phyloP scores from a whole-genome alignment of 2,888 invertebrate genomes.

The Apamea monoglypha region DNA sequence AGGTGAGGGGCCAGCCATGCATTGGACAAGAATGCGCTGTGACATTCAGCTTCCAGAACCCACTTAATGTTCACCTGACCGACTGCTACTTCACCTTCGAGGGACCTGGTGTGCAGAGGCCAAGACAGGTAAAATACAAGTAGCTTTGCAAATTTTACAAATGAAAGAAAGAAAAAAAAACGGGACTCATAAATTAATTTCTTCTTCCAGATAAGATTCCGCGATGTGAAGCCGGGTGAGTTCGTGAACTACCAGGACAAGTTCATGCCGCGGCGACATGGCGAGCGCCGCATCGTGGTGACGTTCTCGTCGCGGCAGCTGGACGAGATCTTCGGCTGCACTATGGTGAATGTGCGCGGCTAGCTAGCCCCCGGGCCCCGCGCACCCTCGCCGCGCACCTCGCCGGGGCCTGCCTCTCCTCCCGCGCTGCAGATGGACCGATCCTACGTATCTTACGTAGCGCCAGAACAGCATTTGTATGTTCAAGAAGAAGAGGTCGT shows the following conservation, averaged over 20 bases:
- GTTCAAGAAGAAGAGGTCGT: slow-evolving; percentile 86
- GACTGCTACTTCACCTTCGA: slow-evolving; percentile 93
- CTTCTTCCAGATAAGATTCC: slow-evolving; percentile 85
- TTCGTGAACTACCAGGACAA: slow-evolving; percentile 91
- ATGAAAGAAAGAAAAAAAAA: background rate
- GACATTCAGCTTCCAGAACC: slow-evolving; percentile 92
- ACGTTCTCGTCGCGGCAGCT: slow-evolving; percentile 92
- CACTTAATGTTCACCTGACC: slow-evolving; percentile 91
- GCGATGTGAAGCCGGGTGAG: slow-evolving; percentile 92
- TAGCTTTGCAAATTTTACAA: background rate
- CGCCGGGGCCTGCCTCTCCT: slow-evolving; percentile 83
- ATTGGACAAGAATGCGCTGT: slow-evolving; percentile 89
- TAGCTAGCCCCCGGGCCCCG: slow-evolving; percentile 87
- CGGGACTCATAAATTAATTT: slow-evolving; percentile 20
- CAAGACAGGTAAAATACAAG: slow-evolving; percentile 85
- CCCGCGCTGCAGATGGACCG: slow-evolving; percentile 83
- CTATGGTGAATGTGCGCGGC: slow-evolving; percentile 89
- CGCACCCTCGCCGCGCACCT: slow-evolving; percentile 80
- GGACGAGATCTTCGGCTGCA: slow-evolving; percentile 91
- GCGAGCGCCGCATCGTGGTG: slow-evolving; percentile 91
- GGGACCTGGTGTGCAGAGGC: slow-evolving; percentile 92
- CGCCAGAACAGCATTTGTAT: slow-evolving; percentile 83
- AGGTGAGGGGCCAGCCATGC: slow-evolving; percentile 88
- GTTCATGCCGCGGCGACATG: slow-evolving; percentile 90
- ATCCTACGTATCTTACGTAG: slow-evolving; percentile 80